Evolutionary conservation across 1,140 invertebrate genomes (phyloP), one percentile per base, ranked within the genome.

Genomic region (Triops cancriformis): DNA sequence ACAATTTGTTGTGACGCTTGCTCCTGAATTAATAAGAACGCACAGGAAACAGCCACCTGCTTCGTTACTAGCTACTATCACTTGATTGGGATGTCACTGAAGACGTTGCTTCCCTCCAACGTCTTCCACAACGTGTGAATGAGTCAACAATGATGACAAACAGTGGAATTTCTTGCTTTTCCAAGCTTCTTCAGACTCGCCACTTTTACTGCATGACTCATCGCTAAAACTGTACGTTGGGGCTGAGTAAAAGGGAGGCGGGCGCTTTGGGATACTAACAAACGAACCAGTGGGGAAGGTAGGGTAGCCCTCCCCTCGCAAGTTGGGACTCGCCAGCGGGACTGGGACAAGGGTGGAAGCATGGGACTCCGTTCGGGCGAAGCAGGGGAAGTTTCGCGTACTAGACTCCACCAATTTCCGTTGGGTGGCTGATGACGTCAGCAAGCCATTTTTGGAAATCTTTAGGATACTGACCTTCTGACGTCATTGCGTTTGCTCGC

Each of bases 111-210:
- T 18, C 2, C 23, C 23, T 9, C 1, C 18, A 64, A 9, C 23
- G 51, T n/a, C 51, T 64, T 64, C 51, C 14, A 23, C 51, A 64
- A 64, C 51, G 51, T 64, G 51, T 9, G 51, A 64, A 64, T 64
- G 51, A 64, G 51, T 64, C 51, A 64, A 64, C 51, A 64, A 64
- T 64, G 51, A 64, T 64, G 51, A 64, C 51, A 64, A 64, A 64
- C 51, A 64, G 51, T n/a, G 51, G 51, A 64, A 64, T 64, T 64
- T 64, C 51, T 64, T 23, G 23, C 3, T 64, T 64, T 23, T 64
- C 51, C 10, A 64, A 64, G 51, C 51, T 64, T 64, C 51, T 64
- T 23, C 23, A 64, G 51, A 64, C 51, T 64, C 23, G 51, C 51
- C 51, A 64, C 51, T 64, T 64, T 64, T 64, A 64, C 51, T 64